These are phyloP conservation scores for Drosophila hydei DNA, from an alignment of 1,140 invertebrate species.

Conservation along the genomic window DNA sequence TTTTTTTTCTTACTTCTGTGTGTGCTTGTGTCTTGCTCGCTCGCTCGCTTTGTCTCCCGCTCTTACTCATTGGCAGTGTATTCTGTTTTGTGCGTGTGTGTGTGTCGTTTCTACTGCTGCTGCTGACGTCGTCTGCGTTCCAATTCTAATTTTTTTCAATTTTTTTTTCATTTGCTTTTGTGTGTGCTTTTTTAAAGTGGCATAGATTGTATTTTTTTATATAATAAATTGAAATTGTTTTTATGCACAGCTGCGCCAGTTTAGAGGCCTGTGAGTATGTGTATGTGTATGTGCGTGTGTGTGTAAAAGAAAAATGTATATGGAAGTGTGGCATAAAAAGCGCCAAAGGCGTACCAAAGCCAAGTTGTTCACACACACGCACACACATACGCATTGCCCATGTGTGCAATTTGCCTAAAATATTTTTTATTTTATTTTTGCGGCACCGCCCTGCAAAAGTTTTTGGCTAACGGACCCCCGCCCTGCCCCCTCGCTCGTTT, in stretches of 20 bases:
- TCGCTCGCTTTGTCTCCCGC: constrained; percentile 17
- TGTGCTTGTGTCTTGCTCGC: constrained; percentile 6
- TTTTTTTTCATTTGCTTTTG: constrained; percentile 36
- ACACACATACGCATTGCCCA: constrained; percentile 5
- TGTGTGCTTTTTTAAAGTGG: constrained; percentile 53
- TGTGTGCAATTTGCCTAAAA: constrained; percentile 33
- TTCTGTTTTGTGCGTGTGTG: constrained; percentile 12
- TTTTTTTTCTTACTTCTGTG: constrained; percentile 26
- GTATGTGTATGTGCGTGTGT: background rate
- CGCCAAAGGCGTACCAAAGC: constrained; percentile 33
- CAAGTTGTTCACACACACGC: constrained; percentile 24
- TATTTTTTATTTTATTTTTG: constrained; percentile 9
- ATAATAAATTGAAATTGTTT: constrained; percentile 51
- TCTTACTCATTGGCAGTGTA: constrained; percentile 2
- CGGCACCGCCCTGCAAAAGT: constrained; percentile 36
- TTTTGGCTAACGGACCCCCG: constrained; percentile 2
- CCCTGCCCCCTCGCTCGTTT: background rate
- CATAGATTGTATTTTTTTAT: constrained; percentile 53
- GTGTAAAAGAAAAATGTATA: constrained; percentile 27
- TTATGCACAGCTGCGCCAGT: constrained; percentile 44
- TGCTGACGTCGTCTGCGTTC: constrained; percentile 51
- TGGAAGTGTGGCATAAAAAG: constrained; percentile 38
- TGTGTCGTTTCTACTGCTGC: constrained; percentile 27
- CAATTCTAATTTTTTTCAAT: constrained; percentile 50
- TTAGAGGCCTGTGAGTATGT: constrained; percentile 2